Evolutionary conservation across 2,888 invertebrate genomes (phyloP).

Genomic region (Acrobasis repandana): DNA sequence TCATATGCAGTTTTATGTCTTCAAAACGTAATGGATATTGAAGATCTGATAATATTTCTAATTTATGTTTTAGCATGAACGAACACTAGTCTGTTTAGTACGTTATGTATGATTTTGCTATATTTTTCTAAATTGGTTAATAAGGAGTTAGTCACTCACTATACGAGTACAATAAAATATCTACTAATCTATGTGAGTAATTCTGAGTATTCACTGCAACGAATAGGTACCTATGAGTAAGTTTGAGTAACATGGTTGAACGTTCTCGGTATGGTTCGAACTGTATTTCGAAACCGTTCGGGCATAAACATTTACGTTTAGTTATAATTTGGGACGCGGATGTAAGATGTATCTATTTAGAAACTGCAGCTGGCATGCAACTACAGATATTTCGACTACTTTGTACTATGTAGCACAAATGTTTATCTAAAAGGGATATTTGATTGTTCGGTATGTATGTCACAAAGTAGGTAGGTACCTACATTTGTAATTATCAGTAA

Average conservation of each 20-base stretch:
- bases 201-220: not conserved
- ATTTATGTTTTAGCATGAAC: no score
- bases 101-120: not conserved
- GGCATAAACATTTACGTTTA: constrained; percentile 74
- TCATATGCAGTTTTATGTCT: no score
- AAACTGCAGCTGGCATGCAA: constrained; percentile 47
- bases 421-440: constrained; percentile 22
- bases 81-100: not conserved
- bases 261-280: constrained; percentile 49
- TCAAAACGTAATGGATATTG: no score
- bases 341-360: constrained; percentile 62
- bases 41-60: no score
- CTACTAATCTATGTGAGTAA: not conserved
- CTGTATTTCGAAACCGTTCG: constrained; percentile 70
- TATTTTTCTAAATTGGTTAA: not conserved
- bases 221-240: constrained; percentile 2
- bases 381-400: constrained; percentile 32
- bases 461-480: not conserved
- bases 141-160: not conserved
- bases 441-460: constrained; percentile 2
- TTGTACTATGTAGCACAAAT: constrained; percentile 17
- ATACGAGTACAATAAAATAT: not conserved
- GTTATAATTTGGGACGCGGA: constrained; percentile 67
- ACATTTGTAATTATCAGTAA: not conserved
- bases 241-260: constrained; percentile 11